phyloP scores from a whole-genome alignment of 2,888 invertebrate species.

The Arge pagana region DNA sequence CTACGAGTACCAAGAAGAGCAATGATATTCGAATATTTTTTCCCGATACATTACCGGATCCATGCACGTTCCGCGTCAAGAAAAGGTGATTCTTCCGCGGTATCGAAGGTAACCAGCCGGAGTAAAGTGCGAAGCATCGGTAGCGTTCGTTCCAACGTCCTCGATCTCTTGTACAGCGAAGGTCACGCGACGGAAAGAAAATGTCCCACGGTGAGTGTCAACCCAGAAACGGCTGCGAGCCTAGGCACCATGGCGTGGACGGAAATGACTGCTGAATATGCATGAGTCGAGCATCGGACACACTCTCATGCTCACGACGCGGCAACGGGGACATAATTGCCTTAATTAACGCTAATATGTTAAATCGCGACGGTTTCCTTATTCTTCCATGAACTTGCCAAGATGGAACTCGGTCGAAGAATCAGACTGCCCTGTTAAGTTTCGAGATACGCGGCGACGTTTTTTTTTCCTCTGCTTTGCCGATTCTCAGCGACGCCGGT shows the following conservation, averaged over 20 bases:
- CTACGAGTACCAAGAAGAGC: too few relatives aligned
- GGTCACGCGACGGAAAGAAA: constrained; percentile 5
- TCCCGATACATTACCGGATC: too few relatives aligned
- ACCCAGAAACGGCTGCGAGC: constrained; percentile 24
- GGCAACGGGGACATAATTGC: constrained; percentile 56
- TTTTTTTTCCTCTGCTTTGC: background rate
- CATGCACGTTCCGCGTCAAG: too few relatives aligned
- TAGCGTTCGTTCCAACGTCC: constrained; percentile 41
- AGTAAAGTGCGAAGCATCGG: too few relatives aligned
- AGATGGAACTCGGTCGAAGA: background rate
- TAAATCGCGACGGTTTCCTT: constrained; percentile 57
- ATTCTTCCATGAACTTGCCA: constrained; percentile 45
- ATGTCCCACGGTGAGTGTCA: constrained; percentile 46
- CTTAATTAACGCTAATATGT: constrained; percentile 59
- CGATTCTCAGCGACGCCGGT: background rate
- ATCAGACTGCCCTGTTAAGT: background rate
- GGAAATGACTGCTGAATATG: constrained; percentile 55
- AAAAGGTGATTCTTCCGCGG: too few relatives aligned
- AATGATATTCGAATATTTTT: too few relatives aligned
- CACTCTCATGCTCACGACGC: constrained; percentile 56
- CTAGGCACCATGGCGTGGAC: constrained; percentile 30
- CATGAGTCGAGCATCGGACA: constrained; percentile 55
- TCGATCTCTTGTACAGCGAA: constrained; percentile 33
- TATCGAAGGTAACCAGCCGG: too few relatives aligned
- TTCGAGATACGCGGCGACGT: too few relatives aligned